These are phyloP conservation scores for Anseranas semipalmata DNA, from an alignment of 2,113 vertebrate genomes.

Conservation along the genomic window DNA sequence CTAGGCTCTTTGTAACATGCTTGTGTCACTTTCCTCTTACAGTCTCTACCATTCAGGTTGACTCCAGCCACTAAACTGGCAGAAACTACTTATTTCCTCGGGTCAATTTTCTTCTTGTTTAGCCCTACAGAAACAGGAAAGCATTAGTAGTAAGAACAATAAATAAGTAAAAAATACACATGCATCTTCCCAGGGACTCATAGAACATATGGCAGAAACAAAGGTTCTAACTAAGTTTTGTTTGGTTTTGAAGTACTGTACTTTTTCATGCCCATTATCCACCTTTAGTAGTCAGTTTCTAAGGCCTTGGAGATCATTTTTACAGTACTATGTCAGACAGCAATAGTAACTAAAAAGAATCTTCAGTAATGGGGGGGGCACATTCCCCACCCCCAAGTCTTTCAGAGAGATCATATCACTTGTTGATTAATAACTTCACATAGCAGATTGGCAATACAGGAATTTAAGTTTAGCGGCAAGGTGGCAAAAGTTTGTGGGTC, in stretches of 20 bases:
- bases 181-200: background rate
- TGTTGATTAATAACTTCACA: background rate
- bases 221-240: background rate
- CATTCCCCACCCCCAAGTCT: rapidly evolving
- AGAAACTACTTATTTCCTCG: background rate
- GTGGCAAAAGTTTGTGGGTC: background rate
- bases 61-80: background rate
- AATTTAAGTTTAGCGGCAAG: background rate
- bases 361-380: background rate
- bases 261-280: background rate
- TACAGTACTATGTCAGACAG: background rate
- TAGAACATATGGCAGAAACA: background rate
- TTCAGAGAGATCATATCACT: background rate
- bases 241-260: background rate
- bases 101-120: background rate
- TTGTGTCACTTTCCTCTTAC: background rate
- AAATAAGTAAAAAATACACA: background rate
- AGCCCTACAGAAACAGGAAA: background rate
- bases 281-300: background rate
- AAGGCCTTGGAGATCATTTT: background rate
- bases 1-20: background rate
- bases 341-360: background rate
- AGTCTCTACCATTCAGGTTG: background rate
- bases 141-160: background rate
- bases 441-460: rapidly evolving